Evolutionary conservation across 2,888 invertebrate species (phyloP), one percentile per base, ranked within the genome.

Genomic region (Slavum lentiscoides): DNA sequence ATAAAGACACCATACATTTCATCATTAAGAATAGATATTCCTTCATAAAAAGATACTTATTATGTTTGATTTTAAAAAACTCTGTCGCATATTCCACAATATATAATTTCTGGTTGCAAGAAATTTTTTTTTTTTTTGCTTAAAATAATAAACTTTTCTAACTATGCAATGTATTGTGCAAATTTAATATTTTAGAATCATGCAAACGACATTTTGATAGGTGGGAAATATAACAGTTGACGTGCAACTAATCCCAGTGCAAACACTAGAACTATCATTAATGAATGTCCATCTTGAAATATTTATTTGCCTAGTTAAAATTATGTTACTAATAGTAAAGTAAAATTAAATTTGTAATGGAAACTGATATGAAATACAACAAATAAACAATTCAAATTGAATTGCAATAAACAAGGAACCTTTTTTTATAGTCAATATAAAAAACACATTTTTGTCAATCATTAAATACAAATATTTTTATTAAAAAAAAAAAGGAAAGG

Each of bases 51-150:
- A 82, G 67, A 69, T 85, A 88, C 87, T 86, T 86, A 84, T 89
- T 89, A 23, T 88, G 85, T 83, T 89, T 89, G 83, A 87, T 87
- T 61, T 87, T 85, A 37, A 89, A 85, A 61, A 86, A 85, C 0
- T 86, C 85, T 67, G 87, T 87, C 83, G 88, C 87, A 83, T 88
- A 89, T 84, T 88, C 88, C 1, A 88, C 88, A 55, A 87, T 85
- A 83, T 88, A 88, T 3, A 89, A 84, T 84, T 88, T 88, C 82
- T 85, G 86, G 5, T 88, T 85, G 89, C 89, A 89, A 0, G 87
- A 87, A 17, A 87, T 84, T 15, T 85, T 39, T 85, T 84, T 85
- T 84, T 39, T 85, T 84, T 75, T 85, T 85, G 1, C 87, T 86
- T 69, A 89, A 83, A 0, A 87, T 85, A 0, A 87, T 87, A 70